Evolutionary conservation across 2,113 vertebrate species (phyloP), one percentile per base, ranked within the genome.

Genomic region (Trematomus loennbergii): DNA sequence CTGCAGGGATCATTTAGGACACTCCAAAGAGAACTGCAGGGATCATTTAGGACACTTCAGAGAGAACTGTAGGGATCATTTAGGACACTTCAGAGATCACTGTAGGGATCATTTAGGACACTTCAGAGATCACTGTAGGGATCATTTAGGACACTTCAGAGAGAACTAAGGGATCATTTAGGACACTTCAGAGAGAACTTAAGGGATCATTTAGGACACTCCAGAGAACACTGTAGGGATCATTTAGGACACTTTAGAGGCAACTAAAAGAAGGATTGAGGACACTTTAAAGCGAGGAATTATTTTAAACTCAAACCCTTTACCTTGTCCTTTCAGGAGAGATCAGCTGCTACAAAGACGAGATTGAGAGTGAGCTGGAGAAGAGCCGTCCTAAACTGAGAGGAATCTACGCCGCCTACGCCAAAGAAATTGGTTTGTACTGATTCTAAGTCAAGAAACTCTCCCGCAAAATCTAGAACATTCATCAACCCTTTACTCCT

Each of bases 301-400:
- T 36, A 6, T 36, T 36, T 36, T 0, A 36, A 36, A 36, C 36
- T 36, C 1, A 36, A 36, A 6, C 36, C 36, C 36, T n/a, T n/a
- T n/a, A n/a, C n/a, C n/a, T 36, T 5, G 36, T 36, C 36, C 36
- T 36, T 33, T 12, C 29, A 6, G 25, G 59, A 64, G 97, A 99
- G 88, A 98, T 99, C 85, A 95, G 94, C 8, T 92, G 87, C 78
- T 99, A 97, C 89, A 96, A 99, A 89, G 97, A 99, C 17, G 97
- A 97, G 72, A 99, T 99, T 15, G 97, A 99, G 83, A 94, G 94
- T 17, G 97, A 99, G 82, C 94, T 99, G 16, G 95, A 99, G 85
- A 97, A 70, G 87, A 94, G 94, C 46, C 90, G 98, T 59, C 97
- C 97, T 0, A 97, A 96, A 91, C 93, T 95, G 46, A 97, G 94